A percentile compares a stretch with the other conserved stretches of the same genome.
Evolutionary conservation across 2,888 invertebrate genomes (phyloP).

Genomic region (Masnerella sp.): DNA sequence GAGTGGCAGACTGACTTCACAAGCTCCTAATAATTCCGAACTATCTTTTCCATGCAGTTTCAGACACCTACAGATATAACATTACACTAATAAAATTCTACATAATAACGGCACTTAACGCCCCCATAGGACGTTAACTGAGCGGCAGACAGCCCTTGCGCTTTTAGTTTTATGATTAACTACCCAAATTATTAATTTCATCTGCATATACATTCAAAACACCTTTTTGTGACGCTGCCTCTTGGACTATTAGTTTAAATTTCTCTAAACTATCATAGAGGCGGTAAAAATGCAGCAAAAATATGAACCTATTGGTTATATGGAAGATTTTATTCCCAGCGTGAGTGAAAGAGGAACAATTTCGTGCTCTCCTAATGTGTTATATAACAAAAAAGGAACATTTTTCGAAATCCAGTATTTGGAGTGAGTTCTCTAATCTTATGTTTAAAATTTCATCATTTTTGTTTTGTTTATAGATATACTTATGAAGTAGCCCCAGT

Average conservation of each 20-base stretch:
- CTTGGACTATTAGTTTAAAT: too few species aligned
- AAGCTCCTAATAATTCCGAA: neutral
- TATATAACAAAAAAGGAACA: too few species aligned
- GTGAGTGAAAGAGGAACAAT: too few species aligned
- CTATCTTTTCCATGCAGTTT: neutral
- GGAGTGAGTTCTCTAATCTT: too few species aligned
- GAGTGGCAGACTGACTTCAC: neutral
- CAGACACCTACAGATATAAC: neutral
- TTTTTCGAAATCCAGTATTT: too few species aligned
- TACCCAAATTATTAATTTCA: neutral
- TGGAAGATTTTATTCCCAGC: too few species aligned
- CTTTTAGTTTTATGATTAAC: neutral
- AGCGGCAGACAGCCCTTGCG: neutral
- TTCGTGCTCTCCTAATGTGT: too few species aligned
- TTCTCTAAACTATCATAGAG: too few species aligned
- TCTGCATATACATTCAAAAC: neutral
- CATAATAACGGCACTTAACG: neutral
- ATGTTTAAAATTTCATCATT: too few species aligned
- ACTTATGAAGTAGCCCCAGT: conserved; percentile 91
- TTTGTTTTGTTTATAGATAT: conserved; percentile 82
- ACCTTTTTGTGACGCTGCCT: conserved; percentile 2
- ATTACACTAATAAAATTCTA: neutral
- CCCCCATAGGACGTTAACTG: neutral
- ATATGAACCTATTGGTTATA: too few species aligned
- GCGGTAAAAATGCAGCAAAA: too few species aligned